Conservation (phyloP, 2,113 vertebrate genomes). For the Narcine bancroftii region DNA sequence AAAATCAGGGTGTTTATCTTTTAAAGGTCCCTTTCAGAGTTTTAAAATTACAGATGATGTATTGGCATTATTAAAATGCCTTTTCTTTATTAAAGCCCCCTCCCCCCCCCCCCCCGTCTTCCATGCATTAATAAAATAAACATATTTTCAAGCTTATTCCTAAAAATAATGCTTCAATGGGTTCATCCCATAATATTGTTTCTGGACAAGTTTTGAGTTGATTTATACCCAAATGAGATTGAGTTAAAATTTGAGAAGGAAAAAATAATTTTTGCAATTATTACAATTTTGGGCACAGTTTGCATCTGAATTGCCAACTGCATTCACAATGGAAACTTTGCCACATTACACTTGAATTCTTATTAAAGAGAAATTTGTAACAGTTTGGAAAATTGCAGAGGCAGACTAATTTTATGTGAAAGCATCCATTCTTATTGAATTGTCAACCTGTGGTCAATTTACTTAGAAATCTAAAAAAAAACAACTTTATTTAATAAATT, state of each 20-base stretch:
- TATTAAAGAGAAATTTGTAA: neutral
- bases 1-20: neutral
- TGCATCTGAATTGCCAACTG: neutral
- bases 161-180: neutral
- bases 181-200: neutral
- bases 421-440: neutral
- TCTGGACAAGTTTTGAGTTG: neutral
- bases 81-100: neutral
- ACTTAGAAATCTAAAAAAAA: neutral
- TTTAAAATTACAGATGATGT: neutral
- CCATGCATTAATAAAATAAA: neutral
- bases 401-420: neutral
- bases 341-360: neutral
- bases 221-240: neutral
- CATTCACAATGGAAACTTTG: neutral
- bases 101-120: too few species aligned
- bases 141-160: too few species aligned
- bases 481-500: neutral
- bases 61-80: neutral
- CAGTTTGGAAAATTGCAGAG: neutral
- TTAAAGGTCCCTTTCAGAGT: neutral
- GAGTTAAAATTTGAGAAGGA: neutral
- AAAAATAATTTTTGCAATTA: neutral
- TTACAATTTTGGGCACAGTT: neutral
- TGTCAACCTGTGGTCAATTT: neutral